Base-by-base conservation (phyloP, 2,113 vertebrate genomes). In the Orcinus orca region DNA sequence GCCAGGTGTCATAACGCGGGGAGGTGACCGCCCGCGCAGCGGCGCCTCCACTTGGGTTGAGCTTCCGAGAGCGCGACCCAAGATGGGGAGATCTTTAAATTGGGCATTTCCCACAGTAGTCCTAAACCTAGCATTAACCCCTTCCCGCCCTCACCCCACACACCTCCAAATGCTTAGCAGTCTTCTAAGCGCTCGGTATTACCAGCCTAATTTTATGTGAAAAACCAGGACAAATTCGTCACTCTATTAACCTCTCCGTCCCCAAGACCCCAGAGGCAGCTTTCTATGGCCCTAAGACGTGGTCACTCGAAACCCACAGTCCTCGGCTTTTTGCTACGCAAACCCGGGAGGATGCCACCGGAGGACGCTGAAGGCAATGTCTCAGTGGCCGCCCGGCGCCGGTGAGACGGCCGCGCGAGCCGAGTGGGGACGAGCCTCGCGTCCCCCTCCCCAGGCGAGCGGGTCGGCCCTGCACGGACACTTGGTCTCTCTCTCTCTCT, bases 311-410 rank as follows among this genome's bases (percentile, higher is more conserved):
- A 36, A 76, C 23, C 79, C 97, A 31, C 58, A 7, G 82, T 5
- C 4, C 53, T 50, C 18, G 14, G 73, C 9, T 71, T 63, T 36
- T 26, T 53, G 25, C 71, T 85, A 33, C 29, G 15, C 74, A 84
- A 58, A 83, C 83, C 67, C 76, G 11, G 1, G 23, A 8, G 36
- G 1, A 44, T 18, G 93, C 94, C 83, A 7, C 87, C 8, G 84
- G 74, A 74, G 87, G 80, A 88, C 93, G 88, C 92, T 92, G 90
- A 36, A 95, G 65, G 87, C 97, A 11, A 33, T 58, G 44, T n/a
- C 58, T n/a, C 26, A 0, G 95, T 41, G 29, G 41, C 84, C 65
- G 44, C 79, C 14, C 0, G 10, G 53, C 29, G 23, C 71, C 73
- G 23, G 53, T 25, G 67, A 62, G 47, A 14, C 67, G 2, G 29